phyloP scores from a whole-genome alignment of 2,888 invertebrate genomes.

The Drosophila antonietae region DNA sequence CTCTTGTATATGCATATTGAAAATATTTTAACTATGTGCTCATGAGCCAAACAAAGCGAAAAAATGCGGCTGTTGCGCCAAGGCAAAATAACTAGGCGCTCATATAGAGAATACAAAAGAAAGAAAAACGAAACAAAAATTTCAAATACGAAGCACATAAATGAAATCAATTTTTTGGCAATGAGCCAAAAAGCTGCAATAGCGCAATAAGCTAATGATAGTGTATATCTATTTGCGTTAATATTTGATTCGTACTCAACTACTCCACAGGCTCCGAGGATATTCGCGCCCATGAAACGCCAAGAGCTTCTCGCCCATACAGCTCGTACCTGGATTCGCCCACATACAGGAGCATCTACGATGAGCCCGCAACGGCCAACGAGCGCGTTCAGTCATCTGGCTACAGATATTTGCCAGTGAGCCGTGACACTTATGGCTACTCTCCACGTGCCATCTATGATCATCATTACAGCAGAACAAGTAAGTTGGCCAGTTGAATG shows the following conservation, averaged over 20 bases:
- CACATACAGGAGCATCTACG: conserved; percentile 94
- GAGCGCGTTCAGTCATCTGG: conserved; percentile 95
- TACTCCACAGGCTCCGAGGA: conserved; percentile 91
- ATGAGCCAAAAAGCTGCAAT: conserved; percentile 70
- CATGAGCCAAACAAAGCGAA: conserved; percentile 69
- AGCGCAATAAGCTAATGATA: conserved; percentile 60
- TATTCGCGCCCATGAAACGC: conserved; percentile 94
- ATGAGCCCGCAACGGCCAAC: conserved; percentile 91
- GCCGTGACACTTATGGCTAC: conserved; percentile 95
- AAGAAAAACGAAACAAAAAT: conserved; percentile 28
- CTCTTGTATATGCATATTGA: conserved; percentile 43
- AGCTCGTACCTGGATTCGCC: conserved; percentile 91
- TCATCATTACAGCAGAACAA: conserved; percentile 94
- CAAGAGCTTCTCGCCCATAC: conserved; percentile 88
- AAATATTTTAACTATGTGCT: conserved; percentile 72
- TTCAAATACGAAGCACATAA: conserved; percentile 45
- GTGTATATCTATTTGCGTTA: neutral
- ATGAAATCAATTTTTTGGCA: conserved; percentile 71
- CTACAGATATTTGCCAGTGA: conserved; percentile 95
- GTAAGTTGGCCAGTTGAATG: conserved; percentile 87
- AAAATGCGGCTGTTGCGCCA: conserved; percentile 56
- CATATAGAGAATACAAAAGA: conserved; percentile 52
- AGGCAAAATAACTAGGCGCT: conserved; percentile 58
- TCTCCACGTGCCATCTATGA: conserved; percentile 94
- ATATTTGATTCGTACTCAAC: neutral